Evolutionary conservation across 2,113 vertebrate genomes (phyloP), one percentile per base, ranked within the genome.

Genomic region (Dinomys branickii): DNA sequence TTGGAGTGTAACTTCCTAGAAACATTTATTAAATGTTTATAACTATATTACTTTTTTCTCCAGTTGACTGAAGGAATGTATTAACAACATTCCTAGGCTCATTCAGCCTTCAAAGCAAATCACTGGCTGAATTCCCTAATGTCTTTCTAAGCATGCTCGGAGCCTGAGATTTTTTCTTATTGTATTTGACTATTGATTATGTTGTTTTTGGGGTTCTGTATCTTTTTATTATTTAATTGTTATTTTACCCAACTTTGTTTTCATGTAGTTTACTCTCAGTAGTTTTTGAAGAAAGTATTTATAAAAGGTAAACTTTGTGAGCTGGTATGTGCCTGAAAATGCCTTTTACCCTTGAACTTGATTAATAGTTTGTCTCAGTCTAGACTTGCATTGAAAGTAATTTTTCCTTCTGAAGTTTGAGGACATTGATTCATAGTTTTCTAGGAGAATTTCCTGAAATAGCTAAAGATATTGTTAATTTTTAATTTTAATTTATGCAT

Each of bases 311-410:
- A 95, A 88, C 9, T 82, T 91, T 81, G 35, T 83, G 69, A 89
- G 52, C 83, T 78, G 90, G 83, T 77, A 16, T 7, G n/a, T 84
- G 24, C 80, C 75, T 86, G 33, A 78, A 88, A 92, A 82, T 85
- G 22, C 52, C 28, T 85, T 94, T 87, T 94, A 78, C 20, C 33
- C 50, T 96, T 95, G 73, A 82, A 69, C 26, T 91, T 94, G 94
- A 90, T 92, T 47, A 26, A 90, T 71, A 67, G 52, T 84, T 92
- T 91, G 52, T 38, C 35, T 86, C 65, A 44, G 5, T 78, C 44
- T 30, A 83, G 83, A 82, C 63, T 47, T 44, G 5, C 8, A 5
- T 69, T 91, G 7, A 91, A 83, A 89, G 85, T 90, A 12, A 78
- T 88, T 77, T 91, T 94, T 94, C 22, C 47, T 86, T 80, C 11